Conservation (phyloP, 2,113 vertebrate species). For the Astur gentilis region DNA sequence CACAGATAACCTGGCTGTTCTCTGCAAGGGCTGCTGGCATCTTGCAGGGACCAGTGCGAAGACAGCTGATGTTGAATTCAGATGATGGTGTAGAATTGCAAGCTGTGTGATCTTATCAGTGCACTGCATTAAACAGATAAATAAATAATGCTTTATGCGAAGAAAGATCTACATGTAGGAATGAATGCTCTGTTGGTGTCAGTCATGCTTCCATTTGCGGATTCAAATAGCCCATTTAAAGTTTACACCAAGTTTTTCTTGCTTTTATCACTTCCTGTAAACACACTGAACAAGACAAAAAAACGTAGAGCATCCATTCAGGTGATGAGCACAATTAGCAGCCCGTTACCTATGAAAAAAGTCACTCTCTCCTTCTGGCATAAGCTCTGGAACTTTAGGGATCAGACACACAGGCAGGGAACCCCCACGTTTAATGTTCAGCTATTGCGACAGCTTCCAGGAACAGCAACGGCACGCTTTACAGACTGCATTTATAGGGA, state of each 20-base stretch:
- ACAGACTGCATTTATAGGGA: accelerated
- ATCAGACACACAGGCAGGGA: background rate
- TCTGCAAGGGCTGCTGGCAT: conserved; percentile 98
- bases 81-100: background rate
- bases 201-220: background rate
- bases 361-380: background rate
- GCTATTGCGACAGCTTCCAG: accelerated
- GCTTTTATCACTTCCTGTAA: background rate
- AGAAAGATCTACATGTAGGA: background rate
- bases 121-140: background rate
- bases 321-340: background rate
- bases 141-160: background rate
- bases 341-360: background rate
- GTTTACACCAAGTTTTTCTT: background rate
- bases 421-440: background rate
- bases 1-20: conserved; percentile 97
- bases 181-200: background rate
- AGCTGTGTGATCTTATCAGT: background rate
- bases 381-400: background rate
- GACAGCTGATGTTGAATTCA: background rate
- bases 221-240: background rate
- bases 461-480: background rate
- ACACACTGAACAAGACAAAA: accelerated
- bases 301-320: background rate
- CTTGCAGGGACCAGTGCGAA: conserved; percentile 66